Base-by-base conservation (phyloP, 2,888 invertebrate genomes). In the Eretmocerus hayati region DNA sequence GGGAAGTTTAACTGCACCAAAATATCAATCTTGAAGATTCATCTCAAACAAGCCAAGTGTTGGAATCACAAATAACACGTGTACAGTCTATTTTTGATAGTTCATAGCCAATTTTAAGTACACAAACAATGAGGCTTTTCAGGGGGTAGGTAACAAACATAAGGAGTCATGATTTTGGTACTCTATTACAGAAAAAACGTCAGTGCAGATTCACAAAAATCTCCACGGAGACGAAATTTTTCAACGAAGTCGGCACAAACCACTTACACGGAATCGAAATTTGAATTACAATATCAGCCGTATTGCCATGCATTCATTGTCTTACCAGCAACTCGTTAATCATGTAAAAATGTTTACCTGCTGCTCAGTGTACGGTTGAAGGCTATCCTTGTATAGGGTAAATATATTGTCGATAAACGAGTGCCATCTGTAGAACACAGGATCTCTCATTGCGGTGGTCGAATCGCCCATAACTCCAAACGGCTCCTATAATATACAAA, bases 401-500 rank as follows among this genome's bases (percentile, higher is more conserved):
- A 90, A 90, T 31, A 90, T 73, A 58, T 87, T 84, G 61, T 90
- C 86, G 19, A 90, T 75, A 65, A 81, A 84, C 0, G 85, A 78
- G 63, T 90, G 90, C 86, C 85, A 89, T 65, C 86, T 81, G 73
- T 90, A 90, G 76, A 90, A 90, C 18, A 85, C 72, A 0, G 90
- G 90, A 72, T 90, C 90, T 2, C 90, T 76, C 88, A 90, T 89
- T 1, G 90, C 86, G 0, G 89, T 89, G 0, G 87, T 80, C 0
- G 85, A 81, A 64, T 89, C 89, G 0, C 87, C 88, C 80, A 90
- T 89, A 23, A 87, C 84, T 35, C 86, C 83, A 61, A 85, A 85
- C 42, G 80, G 79, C 72, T 90, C 90, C 84, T 87, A 31, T 3
- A 0, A n/a, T 5, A 33, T 5, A 33, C 5, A 13, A 33, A 33